A percentile compares a stretch with the other conserved stretches of the same genome.
Conservation (phyloP, 2,888 invertebrate species). For the Isotomurus palustris region DNA sequence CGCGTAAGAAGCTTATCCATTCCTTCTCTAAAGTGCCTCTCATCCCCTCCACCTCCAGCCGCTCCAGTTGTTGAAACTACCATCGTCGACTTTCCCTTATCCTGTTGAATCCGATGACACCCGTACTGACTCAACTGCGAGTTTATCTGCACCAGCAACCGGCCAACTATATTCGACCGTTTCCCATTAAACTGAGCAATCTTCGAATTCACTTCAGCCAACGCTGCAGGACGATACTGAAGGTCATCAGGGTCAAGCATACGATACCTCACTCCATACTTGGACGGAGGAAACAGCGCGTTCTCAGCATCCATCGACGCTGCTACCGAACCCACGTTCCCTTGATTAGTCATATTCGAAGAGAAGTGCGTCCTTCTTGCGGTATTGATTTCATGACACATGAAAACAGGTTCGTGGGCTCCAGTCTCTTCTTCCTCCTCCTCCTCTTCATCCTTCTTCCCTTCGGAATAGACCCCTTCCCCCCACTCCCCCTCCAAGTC, state of each 20-base stretch:
- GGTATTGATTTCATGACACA: neutral
- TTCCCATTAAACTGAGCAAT: too few species aligned
- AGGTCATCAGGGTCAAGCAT: neutral
- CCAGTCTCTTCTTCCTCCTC: conserved; percentile 3
- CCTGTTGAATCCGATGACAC: neutral
- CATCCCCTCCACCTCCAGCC: neutral
- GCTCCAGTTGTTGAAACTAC: too few species aligned
- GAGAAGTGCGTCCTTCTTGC: neutral
- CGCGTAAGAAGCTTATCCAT: conserved; percentile 17
- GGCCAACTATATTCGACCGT: conserved; percentile 7
- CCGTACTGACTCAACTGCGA: neutral
- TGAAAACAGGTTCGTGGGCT: neutral
- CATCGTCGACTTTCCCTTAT: neutral
- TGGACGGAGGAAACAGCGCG: neutral
- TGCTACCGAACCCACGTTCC: neutral
- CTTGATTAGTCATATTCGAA: neutral
- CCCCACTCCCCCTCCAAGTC: neutral
- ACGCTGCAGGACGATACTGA: conserved; percentile 7
- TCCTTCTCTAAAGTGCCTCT: conserved; percentile 4
- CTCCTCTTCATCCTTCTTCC: neutral
- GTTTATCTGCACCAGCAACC: neutral
- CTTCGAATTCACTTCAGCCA: conserved; percentile 5
- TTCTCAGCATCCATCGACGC: neutral
- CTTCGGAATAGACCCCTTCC: neutral
- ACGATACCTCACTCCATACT: neutral